Percentiles rank a stretch among this genome's conserved stretches.
Conservation (phyloP, 2,113 vertebrate genomes). For the Marmota monax region DNA sequence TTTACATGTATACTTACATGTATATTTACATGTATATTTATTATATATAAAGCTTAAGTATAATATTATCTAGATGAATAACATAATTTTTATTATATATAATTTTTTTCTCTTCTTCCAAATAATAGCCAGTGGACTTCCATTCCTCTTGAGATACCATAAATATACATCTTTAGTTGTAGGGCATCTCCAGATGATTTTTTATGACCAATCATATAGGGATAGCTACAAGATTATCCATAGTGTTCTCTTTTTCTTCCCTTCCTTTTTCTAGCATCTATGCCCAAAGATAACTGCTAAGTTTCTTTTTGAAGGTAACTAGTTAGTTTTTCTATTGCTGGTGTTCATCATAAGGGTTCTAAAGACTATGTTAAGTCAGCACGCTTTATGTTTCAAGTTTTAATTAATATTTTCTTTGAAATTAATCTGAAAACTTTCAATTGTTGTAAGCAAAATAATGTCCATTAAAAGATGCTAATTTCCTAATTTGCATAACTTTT, state of each 20-base stretch:
- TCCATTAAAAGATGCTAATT: neutral
- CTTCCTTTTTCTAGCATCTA: neutral
- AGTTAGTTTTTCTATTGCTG: neutral
- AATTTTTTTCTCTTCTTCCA: no score
- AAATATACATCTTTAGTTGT: neutral
- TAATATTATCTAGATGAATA: no score
- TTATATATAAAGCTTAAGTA: no score
- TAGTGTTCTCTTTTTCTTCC: neutral
- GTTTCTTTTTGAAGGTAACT: neutral
- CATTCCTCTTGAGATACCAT: neutral
- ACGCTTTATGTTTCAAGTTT: neutral
- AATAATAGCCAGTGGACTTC: neutral
- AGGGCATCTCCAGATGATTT: neutral
- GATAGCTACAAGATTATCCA: neutral
- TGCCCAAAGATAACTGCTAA: neutral
- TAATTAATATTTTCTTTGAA: neutral
- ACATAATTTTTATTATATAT: no score
- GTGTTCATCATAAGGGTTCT: neutral
- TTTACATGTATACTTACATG: no score
- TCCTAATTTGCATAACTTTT: neutral
- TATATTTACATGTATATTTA: no score
- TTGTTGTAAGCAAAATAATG: neutral
- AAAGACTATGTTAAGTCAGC: neutral
- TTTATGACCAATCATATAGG: neutral
- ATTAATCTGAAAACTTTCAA: no score